Conservation (phyloP, 2,888 invertebrate genomes). For the Conus canariensis region DNA sequence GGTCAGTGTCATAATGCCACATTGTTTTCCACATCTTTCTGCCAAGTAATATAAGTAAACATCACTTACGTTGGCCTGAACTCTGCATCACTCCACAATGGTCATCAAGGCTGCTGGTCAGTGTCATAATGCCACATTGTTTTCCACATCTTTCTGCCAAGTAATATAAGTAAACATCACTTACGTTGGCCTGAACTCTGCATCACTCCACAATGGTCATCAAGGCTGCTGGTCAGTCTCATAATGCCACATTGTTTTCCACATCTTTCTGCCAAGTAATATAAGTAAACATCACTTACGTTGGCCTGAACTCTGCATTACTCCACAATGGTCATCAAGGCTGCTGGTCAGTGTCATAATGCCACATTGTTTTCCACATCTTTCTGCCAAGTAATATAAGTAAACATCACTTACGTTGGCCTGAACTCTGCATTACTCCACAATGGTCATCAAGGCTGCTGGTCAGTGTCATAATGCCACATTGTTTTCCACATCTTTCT, state of each 20-base stretch:
- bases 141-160: too few species aligned
- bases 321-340: slow-evolving; percentile 58
- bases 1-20: too few species aligned
- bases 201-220: slow-evolving; percentile 77
- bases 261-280: not conserved
- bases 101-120: too few species aligned
- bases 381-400: not conserved
- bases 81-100: slow-evolving; percentile 80
- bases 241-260: too few species aligned
- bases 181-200: slow-evolving; percentile 78
- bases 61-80: slow-evolving; percentile 74
- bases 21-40: too few species aligned
- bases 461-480: too few species aligned
- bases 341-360: too few species aligned
- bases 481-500: too few species aligned
- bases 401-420: slow-evolving; percentile 71
- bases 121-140: too few species aligned
- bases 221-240: too few species aligned
- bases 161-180: slow-evolving; percentile 44
- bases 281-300: slow-evolving; percentile 63
- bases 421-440: slow-evolving; percentile 80
- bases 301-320: slow-evolving; percentile 80
- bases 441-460: too few species aligned
- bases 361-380: too few species aligned
- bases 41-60: not conserved